phyloP scores from a whole-genome alignment of 2,113 vertebrate species.

The Sinosuthora webbiana region DNA sequence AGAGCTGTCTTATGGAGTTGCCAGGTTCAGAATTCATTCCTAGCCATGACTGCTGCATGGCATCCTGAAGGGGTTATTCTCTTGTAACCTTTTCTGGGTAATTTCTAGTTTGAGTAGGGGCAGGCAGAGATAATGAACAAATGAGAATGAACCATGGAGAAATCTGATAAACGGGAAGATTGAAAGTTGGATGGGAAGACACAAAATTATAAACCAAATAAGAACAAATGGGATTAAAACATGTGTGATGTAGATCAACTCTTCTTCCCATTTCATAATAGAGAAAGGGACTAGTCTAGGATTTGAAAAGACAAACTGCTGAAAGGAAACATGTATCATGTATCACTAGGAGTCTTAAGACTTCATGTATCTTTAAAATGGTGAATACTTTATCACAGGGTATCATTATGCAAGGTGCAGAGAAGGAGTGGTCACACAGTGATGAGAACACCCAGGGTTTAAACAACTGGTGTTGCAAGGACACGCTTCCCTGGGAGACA shows the following conservation, averaged over 20 bases:
- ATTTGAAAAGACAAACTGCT: not conserved
- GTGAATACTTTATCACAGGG: not conserved
- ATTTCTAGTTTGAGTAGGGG: not conserved
- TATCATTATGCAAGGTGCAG: not conserved
- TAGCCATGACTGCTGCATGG: not conserved
- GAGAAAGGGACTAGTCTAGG: not conserved
- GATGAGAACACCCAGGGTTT: not conserved
- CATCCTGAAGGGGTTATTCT: not conserved
- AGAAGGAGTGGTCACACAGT: not conserved
- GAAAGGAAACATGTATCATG: not conserved
- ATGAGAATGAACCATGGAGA: not conserved
- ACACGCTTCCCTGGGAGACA: not conserved
- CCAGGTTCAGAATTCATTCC: not conserved
- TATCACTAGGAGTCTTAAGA: not conserved
- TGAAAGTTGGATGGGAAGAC: not conserved
- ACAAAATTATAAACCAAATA: not conserved
- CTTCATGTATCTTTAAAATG: conserved; percentile 16
- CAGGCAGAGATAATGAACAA: not conserved
- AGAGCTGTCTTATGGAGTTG: not conserved
- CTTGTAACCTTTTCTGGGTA: not conserved
- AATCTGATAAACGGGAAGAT: not conserved
- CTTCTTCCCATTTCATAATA: not conserved
- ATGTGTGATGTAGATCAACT: not conserved
- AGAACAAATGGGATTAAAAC: not conserved
- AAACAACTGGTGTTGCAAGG: not conserved